A percentile compares a stretch with the other conserved stretches of the same genome.
phyloP scores from a whole-genome alignment of 2,888 invertebrate genomes.

The Rhamnusium bicolor region DNA sequence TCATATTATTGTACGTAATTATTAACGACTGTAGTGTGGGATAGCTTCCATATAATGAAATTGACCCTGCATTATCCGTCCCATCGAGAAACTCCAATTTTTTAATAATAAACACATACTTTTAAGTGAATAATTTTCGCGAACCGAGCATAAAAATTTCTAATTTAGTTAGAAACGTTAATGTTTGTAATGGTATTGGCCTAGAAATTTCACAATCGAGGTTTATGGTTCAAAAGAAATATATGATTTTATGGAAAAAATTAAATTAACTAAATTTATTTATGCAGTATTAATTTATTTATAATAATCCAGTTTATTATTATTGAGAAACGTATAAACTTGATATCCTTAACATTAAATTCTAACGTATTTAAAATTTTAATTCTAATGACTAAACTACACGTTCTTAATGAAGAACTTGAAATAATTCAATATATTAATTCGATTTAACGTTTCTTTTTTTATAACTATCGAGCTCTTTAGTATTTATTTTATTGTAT shows the following conservation, averaged over 20 bases:
- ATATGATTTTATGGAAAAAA: conserved; percentile 40
- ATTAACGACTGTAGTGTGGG: background rate
- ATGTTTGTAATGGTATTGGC: conserved; percentile 41
- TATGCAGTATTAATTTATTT: conserved; percentile 38
- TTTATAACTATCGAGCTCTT: background rate
- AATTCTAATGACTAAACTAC: conserved; percentile 45
- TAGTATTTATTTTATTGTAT: background rate
- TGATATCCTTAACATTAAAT: conserved; percentile 54
- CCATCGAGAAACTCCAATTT: background rate
- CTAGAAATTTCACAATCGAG: conserved; percentile 53
- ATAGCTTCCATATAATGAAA: background rate
- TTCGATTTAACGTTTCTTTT: conserved; percentile 19
- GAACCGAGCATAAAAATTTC: conserved; percentile 29
- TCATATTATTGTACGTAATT: too few relatives aligned
- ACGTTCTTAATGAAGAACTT: conserved; percentile 32
- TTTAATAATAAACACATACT: background rate
- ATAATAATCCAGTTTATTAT: conserved; percentile 31
- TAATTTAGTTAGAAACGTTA: conserved; percentile 42
- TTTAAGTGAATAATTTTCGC: conserved; percentile 24
- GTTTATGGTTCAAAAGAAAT: conserved; percentile 53
- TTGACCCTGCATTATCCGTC: background rate
- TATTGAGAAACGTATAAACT: conserved; percentile 41
- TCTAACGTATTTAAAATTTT: conserved; percentile 52
- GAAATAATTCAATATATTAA: conserved; percentile 18
- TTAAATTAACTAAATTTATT: conserved; percentile 43